Evolutionary conservation across 2,888 invertebrate genomes (phyloP), one percentile per base, ranked within the genome.

Genomic region (Perithous albicinctus): DNA sequence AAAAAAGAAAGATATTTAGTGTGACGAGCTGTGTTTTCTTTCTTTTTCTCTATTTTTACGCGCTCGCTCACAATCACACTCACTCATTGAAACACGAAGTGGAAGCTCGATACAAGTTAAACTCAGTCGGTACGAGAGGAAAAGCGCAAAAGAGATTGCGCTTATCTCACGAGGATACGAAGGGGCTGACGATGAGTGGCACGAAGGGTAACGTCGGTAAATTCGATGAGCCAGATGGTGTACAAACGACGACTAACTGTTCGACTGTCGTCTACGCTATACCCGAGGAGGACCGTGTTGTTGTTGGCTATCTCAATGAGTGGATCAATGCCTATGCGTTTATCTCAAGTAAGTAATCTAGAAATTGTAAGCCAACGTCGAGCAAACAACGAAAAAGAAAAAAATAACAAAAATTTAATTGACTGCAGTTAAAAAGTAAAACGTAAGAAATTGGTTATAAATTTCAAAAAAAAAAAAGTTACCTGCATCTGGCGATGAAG

Each of bases 251-350:
- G 84, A 84, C 88, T 88, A 94, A 94, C 93, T 94, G 94, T 90
- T 94, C 94, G 83, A 93, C 93, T 80, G 92, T 94, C 85, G 91
- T 93, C 89, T 93, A 93, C 89, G 90, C 93, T 70, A 89, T 91
- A 81, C 93, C 93, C 88, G 93, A 93, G 87, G 93, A 93, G 88
- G 93, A 93, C 86, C 91, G 91, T 41, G 89, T 90, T 88, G 94
- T 95, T 89, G 94, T 95, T 91, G 95, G 95, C 89, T 95, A 95
- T 93, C 93, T 96, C 91, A 94, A 95, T 85, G 95, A 96, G 90
- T 96, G 96, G 95, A 95, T 96, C 90, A 94, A 95, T 92, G 95
- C 95, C 86, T 95, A 95, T 93, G 94, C 94, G 87, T 95, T 95
- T 91, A 93, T 96, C 87, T 94, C 94, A 94, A 94, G 96, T 96